phyloP scores from a whole-genome alignment of 2,797 vertebrate genomes.

The Sebastes oblongus region DNA sequence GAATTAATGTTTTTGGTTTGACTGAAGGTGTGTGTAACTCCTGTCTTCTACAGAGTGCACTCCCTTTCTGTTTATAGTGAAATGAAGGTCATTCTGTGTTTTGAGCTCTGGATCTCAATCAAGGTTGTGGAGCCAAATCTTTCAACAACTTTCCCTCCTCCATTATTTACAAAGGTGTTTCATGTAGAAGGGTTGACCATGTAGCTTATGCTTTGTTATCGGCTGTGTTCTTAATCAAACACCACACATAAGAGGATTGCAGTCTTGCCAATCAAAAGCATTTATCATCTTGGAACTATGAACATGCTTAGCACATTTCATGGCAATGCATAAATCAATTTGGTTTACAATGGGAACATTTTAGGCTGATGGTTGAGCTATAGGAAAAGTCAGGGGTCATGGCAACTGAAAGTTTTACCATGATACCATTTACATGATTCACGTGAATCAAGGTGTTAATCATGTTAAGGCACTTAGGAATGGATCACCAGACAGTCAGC shows the following conservation, averaged over 20 bases:
- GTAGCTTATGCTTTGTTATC: neutral
- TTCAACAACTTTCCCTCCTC: neutral
- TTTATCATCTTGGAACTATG: neutral
- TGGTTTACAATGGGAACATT: neutral
- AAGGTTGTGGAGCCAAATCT: neutral
- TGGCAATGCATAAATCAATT: neutral
- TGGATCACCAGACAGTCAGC: no score
- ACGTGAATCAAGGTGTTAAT: no score
- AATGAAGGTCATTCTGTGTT: constrained; percentile 28
- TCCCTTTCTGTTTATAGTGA: neutral
- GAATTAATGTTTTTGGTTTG: no score
- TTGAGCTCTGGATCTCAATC: constrained; percentile 3
- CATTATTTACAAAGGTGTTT: neutral
- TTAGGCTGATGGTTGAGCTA: neutral
- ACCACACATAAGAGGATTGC: neutral
- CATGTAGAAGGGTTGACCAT: neutral
- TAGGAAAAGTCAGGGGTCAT: neutral
- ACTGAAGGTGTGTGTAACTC: no score
- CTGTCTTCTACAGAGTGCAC: no score
- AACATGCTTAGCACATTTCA: neutral
- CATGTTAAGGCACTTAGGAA: no score
- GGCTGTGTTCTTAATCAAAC: neutral
- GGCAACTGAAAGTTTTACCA: no score
- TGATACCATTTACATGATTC: no score
- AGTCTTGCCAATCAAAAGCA: neutral